Conservation (phyloP, 2,113 vertebrate species). For the Notothenia rossii region DNA sequence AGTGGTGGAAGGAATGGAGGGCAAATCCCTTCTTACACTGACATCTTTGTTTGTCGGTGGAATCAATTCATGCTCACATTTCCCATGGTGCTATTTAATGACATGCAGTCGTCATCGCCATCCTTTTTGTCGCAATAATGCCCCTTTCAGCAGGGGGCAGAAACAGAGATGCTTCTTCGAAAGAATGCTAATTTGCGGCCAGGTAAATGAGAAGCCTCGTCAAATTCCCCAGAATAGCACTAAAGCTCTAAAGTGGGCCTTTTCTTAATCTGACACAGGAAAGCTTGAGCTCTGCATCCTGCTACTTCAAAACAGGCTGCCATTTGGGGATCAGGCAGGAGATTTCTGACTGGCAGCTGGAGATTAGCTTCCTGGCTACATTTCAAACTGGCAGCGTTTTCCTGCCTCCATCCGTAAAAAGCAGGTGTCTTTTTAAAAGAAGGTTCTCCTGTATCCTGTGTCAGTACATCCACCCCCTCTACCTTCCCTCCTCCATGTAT, state of each 20-base stretch:
- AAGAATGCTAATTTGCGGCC: conserved; percentile 14
- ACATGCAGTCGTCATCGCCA: background rate
- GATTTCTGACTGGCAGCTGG: conserved; percentile 34
- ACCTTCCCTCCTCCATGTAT: background rate
- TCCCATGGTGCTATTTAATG: background rate
- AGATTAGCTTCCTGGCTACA: conserved; percentile 54
- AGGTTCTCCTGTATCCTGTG: background rate
- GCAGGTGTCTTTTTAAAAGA: conserved; percentile 44
- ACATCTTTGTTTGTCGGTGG: conserved; percentile 32
- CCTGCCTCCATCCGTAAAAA: background rate
- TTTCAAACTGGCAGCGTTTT: conserved; percentile 33
- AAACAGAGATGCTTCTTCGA: background rate
- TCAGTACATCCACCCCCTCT: background rate
- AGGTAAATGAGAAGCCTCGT: conserved; percentile 30
- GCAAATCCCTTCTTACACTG: conserved; percentile 9
- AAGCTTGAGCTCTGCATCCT: conserved; percentile 22
- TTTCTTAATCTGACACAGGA: conserved; percentile 28
- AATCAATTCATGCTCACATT: background rate
- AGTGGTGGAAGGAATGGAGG: conserved; percentile 16
- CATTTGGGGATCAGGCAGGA: conserved; percentile 40
- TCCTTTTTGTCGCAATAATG: background rate
- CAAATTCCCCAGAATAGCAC: conserved; percentile 11
- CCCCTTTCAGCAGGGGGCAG: conserved; percentile 11
- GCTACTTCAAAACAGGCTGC: conserved; percentile 46
- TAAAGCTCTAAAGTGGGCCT: conserved; percentile 41